Evolutionary conservation across 2,113 vertebrate genomes (phyloP).

Genomic region (Cyrtonyx montezumae): DNA sequence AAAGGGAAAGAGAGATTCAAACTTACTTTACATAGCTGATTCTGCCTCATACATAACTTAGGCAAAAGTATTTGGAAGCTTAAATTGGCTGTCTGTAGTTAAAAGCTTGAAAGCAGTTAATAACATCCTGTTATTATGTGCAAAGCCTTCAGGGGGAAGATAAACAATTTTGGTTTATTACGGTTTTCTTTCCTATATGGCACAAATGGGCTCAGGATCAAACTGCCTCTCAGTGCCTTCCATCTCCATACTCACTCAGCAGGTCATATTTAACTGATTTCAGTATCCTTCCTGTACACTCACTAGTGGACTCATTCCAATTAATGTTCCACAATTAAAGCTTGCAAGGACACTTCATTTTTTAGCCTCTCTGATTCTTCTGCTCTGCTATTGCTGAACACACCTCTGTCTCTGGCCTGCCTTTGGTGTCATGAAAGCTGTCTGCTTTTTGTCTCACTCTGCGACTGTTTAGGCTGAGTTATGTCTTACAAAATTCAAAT

Average conservation of each 20-base stretch:
- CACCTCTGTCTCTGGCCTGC: neutral
- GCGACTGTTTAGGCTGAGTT: neutral
- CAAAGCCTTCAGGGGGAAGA: conserved; percentile 14
- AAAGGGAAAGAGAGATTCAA: neutral
- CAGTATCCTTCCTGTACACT: neutral
- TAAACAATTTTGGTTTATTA: conserved; percentile 18
- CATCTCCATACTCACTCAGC: neutral
- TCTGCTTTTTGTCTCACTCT: conserved; percentile 4
- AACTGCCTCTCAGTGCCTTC: conserved; percentile 20
- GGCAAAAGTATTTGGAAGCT: neutral
- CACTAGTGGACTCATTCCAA: neutral
- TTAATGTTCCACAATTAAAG: neutral
- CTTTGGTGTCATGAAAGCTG: neutral
- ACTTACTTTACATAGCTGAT: neutral
- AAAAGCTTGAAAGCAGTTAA: neutral
- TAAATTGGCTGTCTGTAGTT: neutral
- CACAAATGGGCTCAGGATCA: conserved; percentile 24
- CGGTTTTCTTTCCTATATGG: conserved; percentile 15
- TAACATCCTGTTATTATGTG: neutral
- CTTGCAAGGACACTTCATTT: neutral
- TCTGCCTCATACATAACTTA: neutral
- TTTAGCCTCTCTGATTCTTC: neutral
- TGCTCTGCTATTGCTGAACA: conserved; percentile 3
- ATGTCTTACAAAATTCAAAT: conserved; percentile 22
- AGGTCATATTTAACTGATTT: neutral